Percentiles rank a stretch among this genome's conserved stretches.
Evolutionary conservation across 2,888 invertebrate genomes (phyloP).

Genomic region (Acanthoscelides obtectus): DNA sequence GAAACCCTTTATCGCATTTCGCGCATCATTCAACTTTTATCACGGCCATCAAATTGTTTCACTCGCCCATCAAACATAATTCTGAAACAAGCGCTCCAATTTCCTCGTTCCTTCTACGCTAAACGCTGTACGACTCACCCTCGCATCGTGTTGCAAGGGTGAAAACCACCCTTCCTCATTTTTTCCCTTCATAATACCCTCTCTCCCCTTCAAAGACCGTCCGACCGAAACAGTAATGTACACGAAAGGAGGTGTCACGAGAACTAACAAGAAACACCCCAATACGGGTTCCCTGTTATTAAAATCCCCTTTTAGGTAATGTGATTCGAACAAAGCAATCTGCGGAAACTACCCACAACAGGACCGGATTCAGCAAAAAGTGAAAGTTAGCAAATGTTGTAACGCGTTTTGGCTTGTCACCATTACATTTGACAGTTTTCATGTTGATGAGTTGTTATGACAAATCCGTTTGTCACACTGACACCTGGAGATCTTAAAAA

Average conservation of each 20-base stretch:
- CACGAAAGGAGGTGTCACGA: constrained; percentile 1
- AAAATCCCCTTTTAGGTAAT: constrained; percentile 29
- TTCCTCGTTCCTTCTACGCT: constrained; percentile 1
- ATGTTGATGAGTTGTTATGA: too few species aligned
- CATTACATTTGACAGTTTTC: too few species aligned
- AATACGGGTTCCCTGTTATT: constrained; percentile 17
- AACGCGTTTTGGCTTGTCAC: too few species aligned
- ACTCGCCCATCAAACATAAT: constrained; percentile 3
- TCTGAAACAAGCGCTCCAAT: constrained; percentile 1
- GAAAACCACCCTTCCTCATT: not conserved
- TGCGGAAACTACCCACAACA: constrained; percentile 23
- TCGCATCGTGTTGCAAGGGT: not conserved
- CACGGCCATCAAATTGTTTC: not conserved
- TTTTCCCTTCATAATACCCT: not conserved
- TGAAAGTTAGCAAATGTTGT: too few species aligned
- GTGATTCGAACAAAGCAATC: constrained; percentile 31
- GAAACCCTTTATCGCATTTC: too few species aligned
- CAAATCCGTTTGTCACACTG: too few species aligned
- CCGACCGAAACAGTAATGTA: not conserved
- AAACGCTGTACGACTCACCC: not conserved
- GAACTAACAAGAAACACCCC: constrained; percentile 13
- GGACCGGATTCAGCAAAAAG: constrained; percentile 10
- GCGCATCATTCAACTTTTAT: not conserved
- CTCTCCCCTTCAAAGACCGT: not conserved
- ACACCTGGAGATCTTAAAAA: too few species aligned